These are phyloP conservation scores for Zygothrica quintamaculata DNA, from an alignment of 2,888 invertebrate species.

Conservation along the genomic window DNA sequence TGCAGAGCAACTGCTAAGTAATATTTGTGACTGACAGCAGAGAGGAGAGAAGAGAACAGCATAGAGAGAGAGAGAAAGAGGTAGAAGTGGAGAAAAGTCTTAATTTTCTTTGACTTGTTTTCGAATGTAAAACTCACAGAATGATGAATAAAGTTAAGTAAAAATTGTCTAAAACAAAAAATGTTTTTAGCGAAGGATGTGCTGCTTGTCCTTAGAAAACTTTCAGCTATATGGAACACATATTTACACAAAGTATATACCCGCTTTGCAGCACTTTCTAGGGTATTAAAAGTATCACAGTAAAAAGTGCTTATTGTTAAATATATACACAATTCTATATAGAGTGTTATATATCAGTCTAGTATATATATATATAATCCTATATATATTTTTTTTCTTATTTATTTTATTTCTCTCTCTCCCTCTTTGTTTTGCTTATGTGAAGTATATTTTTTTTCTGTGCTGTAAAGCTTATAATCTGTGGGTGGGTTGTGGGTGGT, in stretches of 20 bases:
- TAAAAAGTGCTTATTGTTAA: not conserved
- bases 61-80: conserved; percentile 29
- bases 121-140: conserved; percentile 14
- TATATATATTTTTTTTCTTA: conserved; percentile 26
- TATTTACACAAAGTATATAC: no score
- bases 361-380: no score
- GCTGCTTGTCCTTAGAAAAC: no score
- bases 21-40: no score
- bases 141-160: no score
- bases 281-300: not conserved
- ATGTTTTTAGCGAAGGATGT: no score
- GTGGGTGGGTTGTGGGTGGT: conserved; percentile 23
- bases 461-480: conserved; percentile 28
- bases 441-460: conserved; percentile 21
- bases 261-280: no score
- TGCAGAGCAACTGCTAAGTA: conserved; percentile 45
- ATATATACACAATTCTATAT: not conserved
- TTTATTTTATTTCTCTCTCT: conserved; percentile 33
- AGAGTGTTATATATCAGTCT: not conserved
- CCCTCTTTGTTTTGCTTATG: conserved; percentile 18
- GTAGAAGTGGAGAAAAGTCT: conserved; percentile 33
- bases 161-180: no score
- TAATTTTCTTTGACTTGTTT: conserved; percentile 4
- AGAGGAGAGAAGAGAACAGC: no score
- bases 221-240: no score